Evolutionary conservation across 2,888 invertebrate genomes (phyloP).

Genomic region (Halocaridina rubra): DNA sequence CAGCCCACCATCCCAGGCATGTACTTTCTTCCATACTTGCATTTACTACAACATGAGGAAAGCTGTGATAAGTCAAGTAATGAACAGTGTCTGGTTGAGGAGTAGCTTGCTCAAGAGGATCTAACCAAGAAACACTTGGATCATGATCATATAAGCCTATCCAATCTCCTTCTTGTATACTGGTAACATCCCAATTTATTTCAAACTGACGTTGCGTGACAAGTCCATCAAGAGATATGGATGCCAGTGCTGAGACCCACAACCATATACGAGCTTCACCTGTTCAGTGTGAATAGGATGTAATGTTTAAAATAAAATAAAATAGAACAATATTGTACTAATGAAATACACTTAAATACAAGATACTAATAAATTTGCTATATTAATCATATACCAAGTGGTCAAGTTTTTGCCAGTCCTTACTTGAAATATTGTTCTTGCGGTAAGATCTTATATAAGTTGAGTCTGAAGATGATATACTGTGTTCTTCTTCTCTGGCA

Average conservation of each 20-base stretch:
- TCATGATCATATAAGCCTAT: conserved; percentile 46
- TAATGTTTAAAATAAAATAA: no score
- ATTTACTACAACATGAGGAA: background rate
- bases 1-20: conserved; percentile 43
- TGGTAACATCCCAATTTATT: conserved; percentile 44
- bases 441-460: no score
- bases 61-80: background rate
- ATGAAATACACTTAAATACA: no score
- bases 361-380: no score
- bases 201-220: conserved; percentile 21
- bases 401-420: no score
- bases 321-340: no score
- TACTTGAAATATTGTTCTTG: no score
- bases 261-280: conserved; percentile 12
- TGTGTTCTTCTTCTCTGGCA: background rate
- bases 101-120: background rate
- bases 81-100: background rate
- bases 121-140: background rate
- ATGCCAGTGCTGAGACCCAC: conserved; percentile 17
- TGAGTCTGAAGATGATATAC: no score
- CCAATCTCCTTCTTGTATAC: conserved; percentile 48
- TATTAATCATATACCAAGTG: no score
- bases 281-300: no score
- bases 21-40: background rate
- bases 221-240: background rate